Evolutionary conservation across 2,888 invertebrate species (phyloP), one percentile per base, ranked within the genome.

Genomic region (Ctenicera cuprea): DNA sequence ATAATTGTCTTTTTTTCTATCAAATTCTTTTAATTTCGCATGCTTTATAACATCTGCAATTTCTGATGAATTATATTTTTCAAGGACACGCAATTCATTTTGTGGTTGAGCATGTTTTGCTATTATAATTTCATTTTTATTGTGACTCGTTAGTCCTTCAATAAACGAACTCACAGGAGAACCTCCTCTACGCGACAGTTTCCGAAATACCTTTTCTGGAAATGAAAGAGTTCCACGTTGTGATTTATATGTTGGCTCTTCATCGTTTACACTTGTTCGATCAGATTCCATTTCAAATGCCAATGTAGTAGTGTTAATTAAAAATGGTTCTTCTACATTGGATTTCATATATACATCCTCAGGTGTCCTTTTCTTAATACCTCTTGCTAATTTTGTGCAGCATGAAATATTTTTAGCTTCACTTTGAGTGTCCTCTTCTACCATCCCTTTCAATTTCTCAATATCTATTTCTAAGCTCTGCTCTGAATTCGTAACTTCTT

Each of bases 321-420:
- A n/a, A n/a, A n/a, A 11, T 12, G 38, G 38, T 38, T 38, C 12
- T 38, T 3, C 26, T 26, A 5, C 26, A 26, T 26, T 33, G 33
- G 33, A 16, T 22, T 59, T 59, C n/a, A 11, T 11, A 37, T 59
- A 59, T 1, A 33, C 14, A 37, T 59, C 37, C n/a, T 59, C 18
- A 9, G 37, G 4, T 33, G n/a, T 37, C 3, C 37, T 33, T 16
- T 59, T 54, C 3, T 54, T 52, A 9, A 8, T 52, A 9, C 52
- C 1, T 9, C n/a, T 26, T 26, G 12, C 30, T 2, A 54, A 30
- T 18, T 7, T 30, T n/a, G 26, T 3, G 9, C 54, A 54, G 14
- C 54, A 54, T 1, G n/a, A 30, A 12, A 3, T 2, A 11, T 16
- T 14, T 8, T 20, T 16, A 26, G 26, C 26, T 18, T 48, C 48